phyloP scores from a whole-genome alignment of 2,113 vertebrate genomes.

The Leucopsar rothschildi region DNA sequence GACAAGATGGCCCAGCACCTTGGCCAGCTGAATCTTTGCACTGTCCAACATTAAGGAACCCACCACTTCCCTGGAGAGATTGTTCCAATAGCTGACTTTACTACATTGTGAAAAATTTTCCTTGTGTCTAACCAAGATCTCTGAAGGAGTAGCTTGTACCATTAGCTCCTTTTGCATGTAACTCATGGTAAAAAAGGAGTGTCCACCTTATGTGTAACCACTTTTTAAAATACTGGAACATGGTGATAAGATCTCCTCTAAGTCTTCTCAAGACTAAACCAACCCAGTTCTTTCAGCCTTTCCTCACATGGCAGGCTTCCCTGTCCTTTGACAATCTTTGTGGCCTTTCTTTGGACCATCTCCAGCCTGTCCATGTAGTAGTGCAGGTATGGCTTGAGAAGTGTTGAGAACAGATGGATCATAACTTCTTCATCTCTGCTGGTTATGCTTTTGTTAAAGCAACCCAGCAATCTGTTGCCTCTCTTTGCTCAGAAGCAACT shows the following conservation, averaged over 20 bases:
- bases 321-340: fast-evolving
- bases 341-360: not conserved
- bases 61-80: not conserved
- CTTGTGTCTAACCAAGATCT: not conserved
- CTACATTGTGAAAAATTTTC: not conserved
- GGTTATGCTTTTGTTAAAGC: not conserved
- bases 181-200: not conserved
- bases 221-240: not conserved
- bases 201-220: not conserved
- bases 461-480: too few species aligned
- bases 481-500: not conserved
- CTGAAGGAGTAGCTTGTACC: not conserved
- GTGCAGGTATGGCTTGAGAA: not conserved
- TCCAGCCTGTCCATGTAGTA: not conserved
- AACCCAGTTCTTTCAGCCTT: not conserved
- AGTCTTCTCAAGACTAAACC: not conserved
- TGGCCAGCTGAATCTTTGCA: not conserved
- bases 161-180: not conserved
- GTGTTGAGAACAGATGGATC: not conserved
- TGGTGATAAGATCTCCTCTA: not conserved
- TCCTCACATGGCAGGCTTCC: not conserved
- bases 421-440: not conserved
- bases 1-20: not conserved
- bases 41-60: not conserved
- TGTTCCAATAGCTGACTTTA: not conserved